These are phyloP conservation scores for Agrochola litura DNA, from an alignment of 2,888 invertebrate genomes.

Conservation along the genomic window DNA sequence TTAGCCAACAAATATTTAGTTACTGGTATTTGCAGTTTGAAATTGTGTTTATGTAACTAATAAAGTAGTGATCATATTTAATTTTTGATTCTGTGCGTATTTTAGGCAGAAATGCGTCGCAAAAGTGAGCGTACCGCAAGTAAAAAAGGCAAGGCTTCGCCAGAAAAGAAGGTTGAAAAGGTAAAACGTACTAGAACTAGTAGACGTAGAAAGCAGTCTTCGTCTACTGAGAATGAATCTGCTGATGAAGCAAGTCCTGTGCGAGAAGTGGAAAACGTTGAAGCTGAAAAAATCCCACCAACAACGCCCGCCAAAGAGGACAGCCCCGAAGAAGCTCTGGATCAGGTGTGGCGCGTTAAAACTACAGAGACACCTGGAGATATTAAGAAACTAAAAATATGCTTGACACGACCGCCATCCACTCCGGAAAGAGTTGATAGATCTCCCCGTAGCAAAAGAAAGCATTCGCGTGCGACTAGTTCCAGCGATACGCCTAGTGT, in stretches of 20 bases:
- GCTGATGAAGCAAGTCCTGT: conserved; percentile 81
- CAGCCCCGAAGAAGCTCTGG: conserved; percentile 82
- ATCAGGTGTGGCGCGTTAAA: conserved; percentile 90
- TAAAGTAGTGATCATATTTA: background rate
- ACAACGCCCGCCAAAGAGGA: conserved; percentile 79
- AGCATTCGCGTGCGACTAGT: conserved; percentile 87
- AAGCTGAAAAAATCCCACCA: conserved; percentile 75
- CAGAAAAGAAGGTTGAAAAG: conserved; percentile 91
- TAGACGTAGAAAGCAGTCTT: conserved; percentile 90
- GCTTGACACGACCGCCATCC: conserved; percentile 90
- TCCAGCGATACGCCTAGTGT: conserved; percentile 87
- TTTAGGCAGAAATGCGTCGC: conserved; percentile 92
- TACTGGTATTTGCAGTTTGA: conserved; percentile 25
- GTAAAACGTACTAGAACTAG: conserved; percentile 89
- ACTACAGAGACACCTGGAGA: conserved; percentile 86
- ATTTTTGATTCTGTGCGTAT: conserved; percentile 44
- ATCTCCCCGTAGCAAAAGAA: conserved; percentile 88
- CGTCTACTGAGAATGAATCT: conserved; percentile 89
- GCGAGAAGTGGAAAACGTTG: conserved; percentile 71
- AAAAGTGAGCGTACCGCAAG: conserved; percentile 93
- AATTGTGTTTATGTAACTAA: background rate
- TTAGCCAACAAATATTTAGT: conserved; percentile 14
- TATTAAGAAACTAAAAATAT: conserved; percentile 92
- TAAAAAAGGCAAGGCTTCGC: conserved; percentile 92
- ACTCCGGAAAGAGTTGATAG: conserved; percentile 89